phyloP scores from a whole-genome alignment of 2,113 vertebrate genomes.

The Chaetura pelagica region DNA sequence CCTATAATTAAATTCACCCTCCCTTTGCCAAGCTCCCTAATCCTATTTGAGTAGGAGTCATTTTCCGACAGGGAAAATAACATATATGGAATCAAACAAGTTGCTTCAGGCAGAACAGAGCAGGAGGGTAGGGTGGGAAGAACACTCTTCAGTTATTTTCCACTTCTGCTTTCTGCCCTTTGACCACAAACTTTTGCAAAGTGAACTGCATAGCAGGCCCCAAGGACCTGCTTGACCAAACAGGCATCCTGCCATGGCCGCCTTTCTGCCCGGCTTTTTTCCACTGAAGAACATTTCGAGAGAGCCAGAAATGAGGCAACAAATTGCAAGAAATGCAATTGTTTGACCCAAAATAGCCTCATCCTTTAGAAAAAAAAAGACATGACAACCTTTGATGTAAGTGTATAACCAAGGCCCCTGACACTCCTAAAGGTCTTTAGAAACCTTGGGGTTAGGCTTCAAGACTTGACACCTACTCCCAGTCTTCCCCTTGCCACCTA shows the following conservation, averaged over 20 bases:
- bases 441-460: neutral
- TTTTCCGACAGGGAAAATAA: slow-evolving; percentile 48
- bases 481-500: neutral
- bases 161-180: neutral
- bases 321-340: neutral
- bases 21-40: slow-evolving; percentile 56
- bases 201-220: neutral
- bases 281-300: neutral
- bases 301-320: neutral
- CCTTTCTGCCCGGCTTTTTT: neutral
- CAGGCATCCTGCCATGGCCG: accelerated
- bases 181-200: neutral
- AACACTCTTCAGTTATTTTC: slow-evolving; percentile 10
- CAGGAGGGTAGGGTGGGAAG: slow-evolving; percentile 38
- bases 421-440: neutral
- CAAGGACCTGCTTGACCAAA: neutral
- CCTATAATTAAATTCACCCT: slow-evolving; percentile 61
- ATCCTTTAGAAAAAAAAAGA: neutral
- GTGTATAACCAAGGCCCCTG: accelerated
- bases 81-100: slow-evolving; percentile 25
- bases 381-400: accelerated
- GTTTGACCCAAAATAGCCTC: neutral
- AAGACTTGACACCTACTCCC: neutral
- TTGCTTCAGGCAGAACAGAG: slow-evolving; percentile 47
- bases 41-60: slow-evolving; percentile 55